These are phyloP conservation scores for Tamias sibiricus DNA, from an alignment of 2,113 vertebrate species.

Conservation along the genomic window DNA sequence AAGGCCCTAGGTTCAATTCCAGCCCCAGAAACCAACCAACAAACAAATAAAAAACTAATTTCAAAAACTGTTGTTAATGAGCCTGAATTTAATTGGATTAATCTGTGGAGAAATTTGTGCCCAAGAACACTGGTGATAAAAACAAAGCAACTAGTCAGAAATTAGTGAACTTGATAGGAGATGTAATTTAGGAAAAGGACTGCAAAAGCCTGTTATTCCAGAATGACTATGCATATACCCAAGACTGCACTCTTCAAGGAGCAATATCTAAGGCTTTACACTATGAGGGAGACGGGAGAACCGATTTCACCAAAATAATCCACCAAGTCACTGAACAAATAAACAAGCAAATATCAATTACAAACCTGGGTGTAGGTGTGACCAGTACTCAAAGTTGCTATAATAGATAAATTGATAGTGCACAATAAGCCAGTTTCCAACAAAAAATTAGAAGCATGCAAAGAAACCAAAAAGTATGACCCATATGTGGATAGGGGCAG, in stretches of 20 bases:
- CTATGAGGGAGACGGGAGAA: background rate
- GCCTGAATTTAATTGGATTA: background rate
- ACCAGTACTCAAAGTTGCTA: background rate
- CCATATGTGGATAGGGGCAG: background rate
- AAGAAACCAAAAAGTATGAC: background rate
- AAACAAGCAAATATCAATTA: background rate
- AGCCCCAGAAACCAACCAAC: background rate
- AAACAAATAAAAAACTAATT: too few species aligned
- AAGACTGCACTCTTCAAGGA: background rate
- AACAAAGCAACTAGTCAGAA: background rate
- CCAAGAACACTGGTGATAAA: background rate
- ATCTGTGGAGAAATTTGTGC: background rate
- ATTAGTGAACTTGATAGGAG: background rate
- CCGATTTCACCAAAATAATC: background rate
- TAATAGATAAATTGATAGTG: background rate
- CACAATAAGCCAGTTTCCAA: background rate
- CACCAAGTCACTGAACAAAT: background rate
- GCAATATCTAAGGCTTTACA: background rate
- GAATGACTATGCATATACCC: background rate
- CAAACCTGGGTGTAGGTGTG: background rate
- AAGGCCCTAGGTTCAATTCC: background rate
- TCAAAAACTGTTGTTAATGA: background rate
- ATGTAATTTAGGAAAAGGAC: background rate
- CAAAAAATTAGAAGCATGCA: background rate
- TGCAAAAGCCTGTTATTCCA: background rate